Evolutionary conservation across 1,140 invertebrate species (phyloP).

Genomic region (Palaemon carinicauda): DNA sequence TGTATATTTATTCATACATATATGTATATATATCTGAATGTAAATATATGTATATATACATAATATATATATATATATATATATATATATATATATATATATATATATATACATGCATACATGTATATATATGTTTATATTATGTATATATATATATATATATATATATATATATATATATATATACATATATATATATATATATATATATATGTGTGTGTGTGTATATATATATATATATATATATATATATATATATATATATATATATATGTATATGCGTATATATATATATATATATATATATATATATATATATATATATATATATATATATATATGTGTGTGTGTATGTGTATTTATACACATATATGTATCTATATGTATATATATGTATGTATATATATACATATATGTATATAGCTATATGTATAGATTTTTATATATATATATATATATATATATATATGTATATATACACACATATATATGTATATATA

Average conservation of each 20-base stretch:
- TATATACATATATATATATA: not conserved
- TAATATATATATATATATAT: not conserved
- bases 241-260: not conserved
- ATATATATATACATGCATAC: too few relatives aligned
- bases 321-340: conserved; percentile 5
- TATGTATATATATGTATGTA: not conserved
- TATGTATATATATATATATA: not conserved
- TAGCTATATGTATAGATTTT: too few relatives aligned
- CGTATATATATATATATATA: not conserved
- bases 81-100: too few relatives aligned
- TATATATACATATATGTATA: too few relatives aligned
- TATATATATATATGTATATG: not conserved
- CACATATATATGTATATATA: too few relatives aligned
- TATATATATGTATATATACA: too few relatives aligned
- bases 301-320: conserved; percentile 4
- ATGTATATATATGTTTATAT: not conserved
- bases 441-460: too few relatives aligned
- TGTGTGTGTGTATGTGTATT: conserved; percentile 1
- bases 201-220: not conserved
- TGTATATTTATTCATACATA: too few relatives aligned
- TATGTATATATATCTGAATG: not conserved
- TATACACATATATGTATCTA: not conserved
- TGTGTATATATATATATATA: not conserved
- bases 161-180: not conserved
- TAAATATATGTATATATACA: not conserved